These are phyloP conservation scores for Cenopis cana DNA, from an alignment of 2,888 invertebrate species.

Conservation along the genomic window DNA sequence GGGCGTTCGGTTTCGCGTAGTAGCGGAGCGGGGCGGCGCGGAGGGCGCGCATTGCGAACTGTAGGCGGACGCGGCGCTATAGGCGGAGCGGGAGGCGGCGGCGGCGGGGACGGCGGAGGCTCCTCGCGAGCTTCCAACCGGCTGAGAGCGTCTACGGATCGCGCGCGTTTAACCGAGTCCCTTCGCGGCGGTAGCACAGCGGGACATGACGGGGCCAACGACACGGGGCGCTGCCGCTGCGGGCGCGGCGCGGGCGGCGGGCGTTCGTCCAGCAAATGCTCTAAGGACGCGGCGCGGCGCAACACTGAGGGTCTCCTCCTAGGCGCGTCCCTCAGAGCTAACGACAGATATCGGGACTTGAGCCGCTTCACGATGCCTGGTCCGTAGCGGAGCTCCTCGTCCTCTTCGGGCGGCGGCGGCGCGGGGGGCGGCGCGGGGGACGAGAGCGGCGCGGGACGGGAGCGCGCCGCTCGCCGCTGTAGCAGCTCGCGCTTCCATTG, in stretches of 20 bases:
- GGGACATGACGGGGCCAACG: constrained; percentile 59
- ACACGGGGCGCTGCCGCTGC: constrained; percentile 63
- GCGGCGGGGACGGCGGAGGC: constrained; percentile 80
- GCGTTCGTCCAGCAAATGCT: constrained; percentile 91
- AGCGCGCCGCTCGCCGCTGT: constrained; percentile 87
- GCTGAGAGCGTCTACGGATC: constrained; percentile 93
- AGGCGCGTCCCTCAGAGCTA: constrained; percentile 91
- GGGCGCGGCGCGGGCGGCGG: constrained; percentile 65
- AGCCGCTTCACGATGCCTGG: constrained; percentile 96
- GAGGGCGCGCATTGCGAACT: constrained; percentile 71
- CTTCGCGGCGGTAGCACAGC: constrained; percentile 69
- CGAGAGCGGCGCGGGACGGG: constrained; percentile 58
- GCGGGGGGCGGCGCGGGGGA: constrained; percentile 62
- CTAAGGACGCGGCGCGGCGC: constrained; percentile 93
- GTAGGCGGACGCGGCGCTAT: constrained; percentile 81
- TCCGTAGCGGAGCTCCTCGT: constrained; percentile 94
- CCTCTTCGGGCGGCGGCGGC: constrained; percentile 65
- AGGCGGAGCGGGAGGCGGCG: constrained; percentile 60
- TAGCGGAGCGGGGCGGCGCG: constrained; percentile 85
- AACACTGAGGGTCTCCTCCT: constrained; percentile 89
- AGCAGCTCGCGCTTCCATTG: constrained; percentile 95
- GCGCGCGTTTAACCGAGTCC: constrained; percentile 91
- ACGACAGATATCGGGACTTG: constrained; percentile 93
- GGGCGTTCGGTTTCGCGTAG: constrained; percentile 92
- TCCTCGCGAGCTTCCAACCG: constrained; percentile 86